Conservation (phyloP, 2,113 vertebrate species). For the Empidonax traillii region DNA sequence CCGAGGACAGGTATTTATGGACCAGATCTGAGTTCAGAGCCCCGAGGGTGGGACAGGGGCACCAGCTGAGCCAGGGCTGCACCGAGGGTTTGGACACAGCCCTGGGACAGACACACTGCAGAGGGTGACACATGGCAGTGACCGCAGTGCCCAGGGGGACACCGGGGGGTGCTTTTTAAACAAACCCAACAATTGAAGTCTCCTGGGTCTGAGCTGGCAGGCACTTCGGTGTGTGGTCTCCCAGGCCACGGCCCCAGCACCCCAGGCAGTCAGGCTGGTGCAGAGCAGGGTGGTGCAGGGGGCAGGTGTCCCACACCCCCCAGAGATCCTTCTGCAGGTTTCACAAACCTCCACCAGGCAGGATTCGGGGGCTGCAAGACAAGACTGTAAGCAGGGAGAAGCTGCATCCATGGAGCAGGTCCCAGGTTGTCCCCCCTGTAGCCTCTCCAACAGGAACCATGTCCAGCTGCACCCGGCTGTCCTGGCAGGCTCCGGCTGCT, state of each 20-base stretch:
- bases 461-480: rapidly evolving
- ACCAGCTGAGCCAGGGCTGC: not conserved
- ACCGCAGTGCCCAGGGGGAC: rapidly evolving
- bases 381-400: rapidly evolving
- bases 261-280: rapidly evolving
- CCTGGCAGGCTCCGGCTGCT: not conserved
- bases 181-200: rapidly evolving
- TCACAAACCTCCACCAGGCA: not conserved
- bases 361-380: rapidly evolving
- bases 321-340: not conserved
- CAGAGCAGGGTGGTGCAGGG: not conserved
- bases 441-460: rapidly evolving
- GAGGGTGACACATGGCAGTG: rapidly evolving
- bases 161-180: not conserved
- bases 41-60: rapidly evolving
- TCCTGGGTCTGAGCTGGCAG: not conserved
- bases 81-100: rapidly evolving
- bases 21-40: not conserved
- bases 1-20: not conserved
- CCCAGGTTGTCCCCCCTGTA: not conserved
- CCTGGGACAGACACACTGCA: not conserved
- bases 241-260: rapidly evolving
- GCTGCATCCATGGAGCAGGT: not conserved
- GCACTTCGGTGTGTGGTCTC: not conserved
- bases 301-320: not conserved